Base-by-base conservation (phyloP, 2,888 invertebrate species). In the Endotricha flammealis region DNA sequence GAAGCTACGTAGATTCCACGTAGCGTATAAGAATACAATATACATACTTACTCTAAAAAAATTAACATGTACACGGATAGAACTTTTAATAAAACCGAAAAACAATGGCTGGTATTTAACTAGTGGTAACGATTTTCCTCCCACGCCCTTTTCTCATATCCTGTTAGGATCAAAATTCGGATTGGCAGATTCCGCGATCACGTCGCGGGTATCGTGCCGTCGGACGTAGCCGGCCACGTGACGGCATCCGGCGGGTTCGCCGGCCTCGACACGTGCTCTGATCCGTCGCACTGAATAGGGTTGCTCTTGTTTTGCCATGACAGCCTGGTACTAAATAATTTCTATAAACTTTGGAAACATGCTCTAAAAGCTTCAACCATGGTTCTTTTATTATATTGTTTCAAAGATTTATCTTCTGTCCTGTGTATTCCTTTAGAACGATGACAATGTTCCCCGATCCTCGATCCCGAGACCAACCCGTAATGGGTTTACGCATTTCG, bases 161-260 rank as follows among this genome's bases (percentile, higher is more conserved):
- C 16, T 27, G 27, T 33, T 16, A 33, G 36, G 40, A 31, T 30
- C 36, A 27, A 30, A 32, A 25, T 32, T 27, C n/a, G 36, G 28
- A 36, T 36, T 36, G 29, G 25, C 30, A 12, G 20, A 25, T 12
- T 29, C 12, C 7, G 12, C 23, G 35, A 29, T 33, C 13, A 30
- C 33, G 30, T 34, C 50, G 36, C 42, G 41, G 49, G 54, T 61
- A 58, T 50, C 47, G 33, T 34, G 37, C 29, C 55, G 71, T 73
- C 80, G 81, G 80, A 80, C 66, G 73, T 62, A 57, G 62, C 59
- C 46, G 52, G 41, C 67, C 66, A 61, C 70, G 72, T 76, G 78
- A 80, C 72, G 64, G 64, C 64, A 64, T 73, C 77, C 76, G 74
- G 65, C 67, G 58, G 36, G 45, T 44, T 45, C 58, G 54, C 57